A percentile compares a stretch with the other conserved stretches of the same genome.
Evolutionary conservation across 2,113 vertebrate species (phyloP).

Genomic region (Archocentrus centrarchus): DNA sequence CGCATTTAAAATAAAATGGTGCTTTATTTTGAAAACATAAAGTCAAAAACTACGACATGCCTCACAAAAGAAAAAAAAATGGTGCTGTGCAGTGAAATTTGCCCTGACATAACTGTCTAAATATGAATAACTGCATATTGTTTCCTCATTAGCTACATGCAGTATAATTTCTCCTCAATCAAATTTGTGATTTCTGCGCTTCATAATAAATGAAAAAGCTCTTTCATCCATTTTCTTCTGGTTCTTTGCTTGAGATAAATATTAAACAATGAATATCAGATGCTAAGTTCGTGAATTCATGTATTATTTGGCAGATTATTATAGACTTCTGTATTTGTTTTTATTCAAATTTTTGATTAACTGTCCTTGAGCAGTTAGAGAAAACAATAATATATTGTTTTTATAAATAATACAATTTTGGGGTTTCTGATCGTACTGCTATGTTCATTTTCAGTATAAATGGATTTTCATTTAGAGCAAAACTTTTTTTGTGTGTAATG

Average conservation of each 20-base stretch:
- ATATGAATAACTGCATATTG: background rate
- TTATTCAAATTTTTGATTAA: background rate
- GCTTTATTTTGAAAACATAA: background rate
- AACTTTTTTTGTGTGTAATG: too few relatives aligned
- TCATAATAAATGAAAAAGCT: constrained; percentile 26
- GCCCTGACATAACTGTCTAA: background rate
- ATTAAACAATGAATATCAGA: background rate
- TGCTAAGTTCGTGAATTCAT: background rate
- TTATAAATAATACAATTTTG: background rate
- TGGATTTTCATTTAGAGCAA: background rate
- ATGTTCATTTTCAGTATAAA: background rate
- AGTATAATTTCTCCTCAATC: background rate
- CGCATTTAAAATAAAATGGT: background rate
- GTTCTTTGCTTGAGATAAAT: background rate
- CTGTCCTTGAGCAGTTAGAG: background rate
- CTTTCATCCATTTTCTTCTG: background rate
- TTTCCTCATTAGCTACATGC: background rate
- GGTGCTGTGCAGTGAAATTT: background rate
- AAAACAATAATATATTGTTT: background rate
- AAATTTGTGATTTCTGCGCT: constrained; percentile 6
- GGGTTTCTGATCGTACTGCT: background rate
- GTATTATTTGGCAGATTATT: background rate
- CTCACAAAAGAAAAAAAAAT: background rate
- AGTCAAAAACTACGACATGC: background rate
- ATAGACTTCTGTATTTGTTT: background rate